phyloP scores from a whole-genome alignment of 2,888 invertebrate genomes.

The Abscondita cerata region DNA sequence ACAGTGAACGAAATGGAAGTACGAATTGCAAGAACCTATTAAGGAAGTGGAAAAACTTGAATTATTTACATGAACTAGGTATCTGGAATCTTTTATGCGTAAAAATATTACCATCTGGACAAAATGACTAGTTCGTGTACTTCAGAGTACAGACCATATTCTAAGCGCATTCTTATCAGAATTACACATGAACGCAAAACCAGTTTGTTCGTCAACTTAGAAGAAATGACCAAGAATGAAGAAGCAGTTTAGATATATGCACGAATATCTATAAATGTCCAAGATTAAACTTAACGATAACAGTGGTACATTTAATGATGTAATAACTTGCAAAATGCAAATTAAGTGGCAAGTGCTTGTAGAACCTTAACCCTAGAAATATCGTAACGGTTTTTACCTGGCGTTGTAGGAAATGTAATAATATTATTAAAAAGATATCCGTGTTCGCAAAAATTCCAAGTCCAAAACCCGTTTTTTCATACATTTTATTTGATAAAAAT shows the following conservation, averaged over 20 bases:
- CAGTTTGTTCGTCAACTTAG: too few species aligned
- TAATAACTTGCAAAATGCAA: slow-evolving; percentile 9
- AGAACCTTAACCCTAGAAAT: not conserved
- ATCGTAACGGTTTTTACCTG: not conserved
- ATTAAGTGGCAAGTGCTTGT: not conserved
- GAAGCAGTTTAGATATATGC: too few species aligned
- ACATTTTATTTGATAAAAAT: not conserved
- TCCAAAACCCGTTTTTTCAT: not conserved
- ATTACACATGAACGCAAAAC: too few species aligned
- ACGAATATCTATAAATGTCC: too few species aligned
- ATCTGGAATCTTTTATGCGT: too few species aligned
- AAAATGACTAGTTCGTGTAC: not conserved
- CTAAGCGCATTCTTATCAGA: not conserved
- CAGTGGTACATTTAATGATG: not conserved
- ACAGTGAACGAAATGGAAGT: too few species aligned
- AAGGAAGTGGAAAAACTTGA: too few species aligned
- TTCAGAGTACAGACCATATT: not conserved
- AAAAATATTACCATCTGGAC: slow-evolving; percentile 23
- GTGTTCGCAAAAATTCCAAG: not conserved
- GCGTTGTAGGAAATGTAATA: not conserved
- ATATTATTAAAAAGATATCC: not conserved
- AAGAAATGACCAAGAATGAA: too few species aligned
- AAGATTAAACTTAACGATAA: too few species aligned
- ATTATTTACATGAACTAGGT: too few species aligned
- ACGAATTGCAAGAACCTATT: too few species aligned